Conservation (phyloP, 2,113 vertebrate genomes). For the Macaca nemestrina region DNA sequence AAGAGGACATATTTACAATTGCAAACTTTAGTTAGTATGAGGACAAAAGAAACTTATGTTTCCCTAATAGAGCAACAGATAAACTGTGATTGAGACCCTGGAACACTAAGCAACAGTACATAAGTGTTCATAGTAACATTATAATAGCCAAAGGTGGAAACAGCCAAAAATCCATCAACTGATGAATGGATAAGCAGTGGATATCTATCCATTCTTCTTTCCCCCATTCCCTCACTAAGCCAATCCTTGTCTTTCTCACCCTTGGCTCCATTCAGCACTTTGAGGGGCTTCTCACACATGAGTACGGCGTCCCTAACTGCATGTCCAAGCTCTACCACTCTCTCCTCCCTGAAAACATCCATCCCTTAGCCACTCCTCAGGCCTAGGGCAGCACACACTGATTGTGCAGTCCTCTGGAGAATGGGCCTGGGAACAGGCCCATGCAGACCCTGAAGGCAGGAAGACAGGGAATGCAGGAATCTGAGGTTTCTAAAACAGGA, state of each 20-base stretch:
- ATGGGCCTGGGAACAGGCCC: not conserved
- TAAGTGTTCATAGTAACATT: not conserved
- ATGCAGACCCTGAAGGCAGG: not conserved
- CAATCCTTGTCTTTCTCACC: not conserved
- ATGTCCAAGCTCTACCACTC: not conserved
- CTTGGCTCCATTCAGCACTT: not conserved
- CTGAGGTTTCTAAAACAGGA: not conserved
- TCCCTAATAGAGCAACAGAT: not conserved
- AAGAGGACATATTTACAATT: not conserved
- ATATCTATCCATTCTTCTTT: not conserved
- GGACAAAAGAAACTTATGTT: not conserved
- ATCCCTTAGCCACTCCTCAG: not conserved
- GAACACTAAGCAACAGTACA: not conserved
- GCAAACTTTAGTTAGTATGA: not conserved
- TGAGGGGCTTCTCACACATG: not conserved
- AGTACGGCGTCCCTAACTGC: not conserved
- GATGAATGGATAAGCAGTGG: not conserved
- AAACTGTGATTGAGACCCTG: not conserved
- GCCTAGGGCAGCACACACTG: no score
- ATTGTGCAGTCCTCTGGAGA: not conserved
- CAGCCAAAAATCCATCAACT: not conserved
- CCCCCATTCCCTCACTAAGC: not conserved
- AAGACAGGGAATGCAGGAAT: not conserved
- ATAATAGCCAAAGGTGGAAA: not conserved
- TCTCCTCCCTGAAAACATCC: not conserved